Percentiles rank a stretch among this genome's conserved stretches.
phyloP scores from a whole-genome alignment of 2,797 vertebrate species.

The Alosa sapidissima region DNA sequence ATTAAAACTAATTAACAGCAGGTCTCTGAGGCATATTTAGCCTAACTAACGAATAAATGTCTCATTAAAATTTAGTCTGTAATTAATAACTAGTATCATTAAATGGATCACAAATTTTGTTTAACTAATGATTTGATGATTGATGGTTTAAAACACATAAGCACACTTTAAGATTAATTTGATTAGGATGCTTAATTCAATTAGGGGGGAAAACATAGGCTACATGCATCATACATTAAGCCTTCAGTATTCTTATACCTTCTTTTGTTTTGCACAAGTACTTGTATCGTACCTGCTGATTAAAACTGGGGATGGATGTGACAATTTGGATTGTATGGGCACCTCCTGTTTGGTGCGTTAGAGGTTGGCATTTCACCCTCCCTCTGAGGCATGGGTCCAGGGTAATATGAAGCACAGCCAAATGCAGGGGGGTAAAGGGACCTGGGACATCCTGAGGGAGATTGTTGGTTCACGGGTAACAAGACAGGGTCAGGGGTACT shows the following conservation, averaged over 20 bases:
- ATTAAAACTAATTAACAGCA: conserved; percentile 42
- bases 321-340: background rate
- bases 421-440: background rate
- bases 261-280: background rate
- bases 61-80: conserved; percentile 29
- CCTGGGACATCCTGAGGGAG: background rate
- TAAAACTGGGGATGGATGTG: background rate
- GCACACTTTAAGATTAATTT: background rate
- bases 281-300: conserved; percentile 10
- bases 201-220: background rate
- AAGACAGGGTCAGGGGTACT: background rate
- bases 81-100: conserved; percentile 9
- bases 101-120: background rate
- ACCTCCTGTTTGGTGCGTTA: background rate
- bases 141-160: background rate
- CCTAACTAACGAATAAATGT: conserved; percentile 31
- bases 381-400: background rate
- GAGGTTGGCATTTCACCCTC: background rate
- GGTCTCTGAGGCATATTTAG: conserved; percentile 32
- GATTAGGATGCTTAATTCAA: background rate
- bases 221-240: background rate
- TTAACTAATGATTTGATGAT: background rate
- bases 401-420: background rate
- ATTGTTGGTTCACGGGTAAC: background rate
- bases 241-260: background rate